Evolutionary conservation across 2,888 invertebrate species (phyloP).

Genomic region (Catocala fraxini): DNA sequence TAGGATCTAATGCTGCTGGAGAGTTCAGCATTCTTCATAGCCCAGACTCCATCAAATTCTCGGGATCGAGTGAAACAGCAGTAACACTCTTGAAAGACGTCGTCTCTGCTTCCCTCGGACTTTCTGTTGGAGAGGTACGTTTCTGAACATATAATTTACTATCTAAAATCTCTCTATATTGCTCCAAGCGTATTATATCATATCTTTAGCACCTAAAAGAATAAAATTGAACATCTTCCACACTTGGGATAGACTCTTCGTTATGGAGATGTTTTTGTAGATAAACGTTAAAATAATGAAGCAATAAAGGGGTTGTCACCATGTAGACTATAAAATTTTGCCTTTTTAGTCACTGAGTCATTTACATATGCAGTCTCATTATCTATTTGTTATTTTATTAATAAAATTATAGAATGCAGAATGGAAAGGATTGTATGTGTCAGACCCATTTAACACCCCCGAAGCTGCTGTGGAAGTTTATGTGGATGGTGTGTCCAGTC

Average conservation of each 20-base stretch:
- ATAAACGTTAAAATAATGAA: too few species aligned
- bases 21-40: constrained; percentile 91
- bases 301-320: too few species aligned
- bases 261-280: too few species aligned
- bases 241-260: too few species aligned
- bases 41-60: constrained; percentile 90
- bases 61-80: constrained; percentile 88
- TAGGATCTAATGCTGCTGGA: constrained; percentile 87
- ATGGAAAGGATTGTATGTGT: constrained; percentile 91
- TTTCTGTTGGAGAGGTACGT: constrained; percentile 90
- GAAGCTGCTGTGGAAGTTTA: constrained; percentile 90
- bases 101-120: constrained; percentile 91
- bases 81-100: constrained; percentile 91
- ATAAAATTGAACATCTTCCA: too few species aligned
- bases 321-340: too few species aligned
- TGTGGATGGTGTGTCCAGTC: constrained; percentile 90
- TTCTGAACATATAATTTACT: too few species aligned
- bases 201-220: not conserved
- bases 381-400: constrained; percentile 2
- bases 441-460: constrained; percentile 91
- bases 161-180: too few species aligned
- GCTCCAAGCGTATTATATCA: not conserved
- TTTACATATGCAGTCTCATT: not conserved
- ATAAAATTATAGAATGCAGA: constrained; percentile 82
- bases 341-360: too few species aligned